phyloP scores from a whole-genome alignment of 2,797 vertebrate species.

The Microhierax caerulescens region DNA sequence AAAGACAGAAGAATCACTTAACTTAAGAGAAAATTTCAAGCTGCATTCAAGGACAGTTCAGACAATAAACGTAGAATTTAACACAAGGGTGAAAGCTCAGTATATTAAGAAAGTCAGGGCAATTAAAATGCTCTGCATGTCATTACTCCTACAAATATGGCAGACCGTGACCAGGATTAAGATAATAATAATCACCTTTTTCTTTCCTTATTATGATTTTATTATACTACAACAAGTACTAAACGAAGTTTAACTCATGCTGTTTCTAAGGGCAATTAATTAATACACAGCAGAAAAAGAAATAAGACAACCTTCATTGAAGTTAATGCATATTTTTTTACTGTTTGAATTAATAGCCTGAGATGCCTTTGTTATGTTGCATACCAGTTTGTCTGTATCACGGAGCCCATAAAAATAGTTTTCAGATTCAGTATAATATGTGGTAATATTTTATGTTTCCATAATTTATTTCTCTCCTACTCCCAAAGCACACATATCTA shows the following conservation, averaged over 20 bases:
- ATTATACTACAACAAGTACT: neutral
- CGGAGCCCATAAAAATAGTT: neutral
- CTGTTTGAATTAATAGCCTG: neutral
- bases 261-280: neutral
- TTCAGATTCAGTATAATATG: neutral
- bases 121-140: neutral
- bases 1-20: neutral
- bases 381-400: neutral
- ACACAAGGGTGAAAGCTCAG: accelerated
- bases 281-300: neutral
- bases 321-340: neutral
- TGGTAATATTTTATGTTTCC: neutral
- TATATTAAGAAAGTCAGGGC: neutral
- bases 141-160: neutral
- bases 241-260: neutral
- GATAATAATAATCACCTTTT: neutral
- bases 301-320: neutral
- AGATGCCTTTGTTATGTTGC: neutral
- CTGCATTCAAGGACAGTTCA: neutral
- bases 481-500: neutral
- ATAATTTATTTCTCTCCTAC: neutral
- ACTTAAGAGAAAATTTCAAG: neutral
- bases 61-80: neutral
- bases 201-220: neutral
- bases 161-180: neutral